Evolutionary conservation across 1,140 invertebrate species (phyloP).

Genomic region (Pseudomyrmex flavicornis): DNA sequence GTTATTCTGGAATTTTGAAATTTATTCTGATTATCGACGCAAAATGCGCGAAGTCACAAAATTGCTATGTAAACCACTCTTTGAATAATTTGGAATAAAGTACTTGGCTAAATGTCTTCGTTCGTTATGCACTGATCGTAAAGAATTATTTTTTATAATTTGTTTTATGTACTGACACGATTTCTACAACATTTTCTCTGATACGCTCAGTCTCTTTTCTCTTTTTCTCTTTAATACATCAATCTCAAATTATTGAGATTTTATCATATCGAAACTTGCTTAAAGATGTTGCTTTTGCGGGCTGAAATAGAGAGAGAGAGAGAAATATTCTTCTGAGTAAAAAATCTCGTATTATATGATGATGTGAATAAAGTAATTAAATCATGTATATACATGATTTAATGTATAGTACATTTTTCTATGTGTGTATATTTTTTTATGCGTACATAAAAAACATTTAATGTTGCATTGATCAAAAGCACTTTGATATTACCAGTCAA

Average conservation of each 20-base stretch:
- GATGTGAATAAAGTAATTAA: slow-evolving; percentile 15
- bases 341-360: not conserved
- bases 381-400: not conserved
- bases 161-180: not conserved
- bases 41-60: no score
- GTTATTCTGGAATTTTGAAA: not conserved
- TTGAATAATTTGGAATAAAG: not conserved
- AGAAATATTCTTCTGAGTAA: not conserved
- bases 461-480: no score
- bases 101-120: not conserved
- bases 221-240: not conserved
- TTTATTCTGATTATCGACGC: not conserved
- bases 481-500: no score
- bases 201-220: not conserved
- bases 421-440: no score
- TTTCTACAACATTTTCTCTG: not conserved
- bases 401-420: not conserved
- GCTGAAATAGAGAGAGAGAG: not conserved
- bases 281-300: not conserved
- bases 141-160: not conserved
- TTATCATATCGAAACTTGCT: not conserved
- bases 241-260: not conserved
- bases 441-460: no score
- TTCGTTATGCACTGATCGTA: no score
- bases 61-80: not conserved